phyloP scores from a whole-genome alignment of 2,888 invertebrate genomes.

The Drosophila aldrichi region DNA sequence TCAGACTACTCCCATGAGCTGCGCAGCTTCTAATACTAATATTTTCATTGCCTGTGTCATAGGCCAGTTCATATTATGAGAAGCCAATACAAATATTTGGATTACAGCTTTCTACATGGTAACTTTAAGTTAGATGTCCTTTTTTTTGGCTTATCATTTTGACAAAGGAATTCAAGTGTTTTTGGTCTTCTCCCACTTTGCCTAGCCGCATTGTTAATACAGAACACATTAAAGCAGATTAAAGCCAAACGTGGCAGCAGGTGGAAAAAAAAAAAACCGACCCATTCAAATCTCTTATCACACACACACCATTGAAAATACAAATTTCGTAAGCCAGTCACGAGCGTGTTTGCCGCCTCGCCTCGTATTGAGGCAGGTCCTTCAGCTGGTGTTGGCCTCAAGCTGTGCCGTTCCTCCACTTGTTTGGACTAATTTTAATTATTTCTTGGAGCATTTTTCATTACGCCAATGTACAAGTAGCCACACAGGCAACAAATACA shows the following conservation, averaged over 20 bases:
- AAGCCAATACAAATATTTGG: background rate
- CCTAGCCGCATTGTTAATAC: constrained; percentile 37
- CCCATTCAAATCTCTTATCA: constrained; percentile 23
- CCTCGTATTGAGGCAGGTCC: constrained; percentile 30
- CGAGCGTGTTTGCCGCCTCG: background rate
- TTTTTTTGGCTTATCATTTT: constrained; percentile 15
- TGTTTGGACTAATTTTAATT: constrained; percentile 65
- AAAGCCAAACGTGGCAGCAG: constrained; percentile 33
- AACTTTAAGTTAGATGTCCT: background rate
- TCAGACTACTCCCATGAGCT: background rate
- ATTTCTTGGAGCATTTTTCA: constrained; percentile 46
- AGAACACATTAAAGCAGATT: constrained; percentile 62
- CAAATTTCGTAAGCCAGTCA: constrained; percentile 22
- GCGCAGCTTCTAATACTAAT: background rate
- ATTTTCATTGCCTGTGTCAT: background rate
- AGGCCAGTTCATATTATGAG: background rate
- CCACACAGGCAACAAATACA: constrained; percentile 23
- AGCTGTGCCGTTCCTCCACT: constrained; percentile 4
- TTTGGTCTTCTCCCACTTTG: constrained; percentile 4
- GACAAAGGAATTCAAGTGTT: constrained; percentile 9
- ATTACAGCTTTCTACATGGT: background rate
- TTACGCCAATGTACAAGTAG: constrained; percentile 23
- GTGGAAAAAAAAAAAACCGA: background rate
- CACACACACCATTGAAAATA: background rate
- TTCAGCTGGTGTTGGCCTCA: constrained; percentile 17